Evolutionary conservation across 2,113 vertebrate species (phyloP).

Genomic region (Entosphenus tridentatus): DNA sequence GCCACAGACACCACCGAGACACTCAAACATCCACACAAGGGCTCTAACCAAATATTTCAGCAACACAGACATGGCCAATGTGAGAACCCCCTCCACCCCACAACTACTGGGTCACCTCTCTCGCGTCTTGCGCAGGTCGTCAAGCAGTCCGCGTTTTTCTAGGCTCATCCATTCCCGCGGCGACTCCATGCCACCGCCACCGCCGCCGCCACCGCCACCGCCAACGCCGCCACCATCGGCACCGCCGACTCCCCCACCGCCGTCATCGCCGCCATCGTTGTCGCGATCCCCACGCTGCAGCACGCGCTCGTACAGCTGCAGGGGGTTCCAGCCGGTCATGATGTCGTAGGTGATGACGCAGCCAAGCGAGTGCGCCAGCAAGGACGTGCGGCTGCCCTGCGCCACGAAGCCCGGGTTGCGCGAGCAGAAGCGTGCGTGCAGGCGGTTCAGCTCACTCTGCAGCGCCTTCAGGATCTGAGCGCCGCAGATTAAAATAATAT

Average conservation of each 20-base stretch:
- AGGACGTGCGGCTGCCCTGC: conserved; percentile 73
- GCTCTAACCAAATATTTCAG: too few species aligned
- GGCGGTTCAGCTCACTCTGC: conserved; percentile 72
- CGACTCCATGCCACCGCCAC: background rate
- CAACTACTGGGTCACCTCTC: conserved; percentile 27
- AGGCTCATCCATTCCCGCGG: conserved; percentile 33
- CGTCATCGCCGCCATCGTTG: conserved; percentile 21
- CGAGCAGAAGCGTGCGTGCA: conserved; percentile 83
- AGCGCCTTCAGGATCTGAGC: conserved; percentile 73
- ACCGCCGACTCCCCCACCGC: background rate
- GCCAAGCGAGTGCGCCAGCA: conserved; percentile 83
- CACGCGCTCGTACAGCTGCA: conserved; percentile 54
- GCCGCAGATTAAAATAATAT: too few species aligned
- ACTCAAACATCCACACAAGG: too few species aligned
- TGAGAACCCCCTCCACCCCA: background rate
- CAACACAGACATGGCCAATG: background rate
- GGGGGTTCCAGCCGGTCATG: conserved; percentile 91
- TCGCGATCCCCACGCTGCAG: conserved; percentile 53
- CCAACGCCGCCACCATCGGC: conserved; percentile 20
- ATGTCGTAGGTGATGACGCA: conserved; percentile 96
- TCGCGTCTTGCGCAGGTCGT: conserved; percentile 48
- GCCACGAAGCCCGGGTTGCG: conserved; percentile 77
- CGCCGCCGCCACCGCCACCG: conserved; percentile 8
- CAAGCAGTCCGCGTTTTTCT: conserved; percentile 47
- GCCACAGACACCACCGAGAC: too few species aligned